phyloP scores from a whole-genome alignment of 2,113 vertebrate species.

The Corythoichthys haematopterus region DNA sequence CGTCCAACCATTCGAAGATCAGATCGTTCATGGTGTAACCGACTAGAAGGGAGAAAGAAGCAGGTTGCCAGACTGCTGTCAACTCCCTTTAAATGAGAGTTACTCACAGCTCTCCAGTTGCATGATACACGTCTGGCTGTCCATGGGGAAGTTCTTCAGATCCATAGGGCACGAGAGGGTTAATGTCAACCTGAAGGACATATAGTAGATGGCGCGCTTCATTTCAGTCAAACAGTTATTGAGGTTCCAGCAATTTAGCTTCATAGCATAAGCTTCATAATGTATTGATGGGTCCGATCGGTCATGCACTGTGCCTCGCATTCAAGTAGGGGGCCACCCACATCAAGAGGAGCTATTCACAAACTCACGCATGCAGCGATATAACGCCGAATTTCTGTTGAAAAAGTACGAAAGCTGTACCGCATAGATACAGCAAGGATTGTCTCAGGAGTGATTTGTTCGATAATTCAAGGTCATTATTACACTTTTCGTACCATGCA shows the following conservation, averaged over 20 bases:
- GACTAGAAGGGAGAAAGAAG: constrained; percentile 66
- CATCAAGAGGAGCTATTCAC: no score
- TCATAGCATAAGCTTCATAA: neutral
- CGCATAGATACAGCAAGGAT: no score
- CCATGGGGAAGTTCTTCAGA: constrained; percentile 95
- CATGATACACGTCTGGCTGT: constrained; percentile 91
- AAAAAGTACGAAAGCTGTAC: no score
- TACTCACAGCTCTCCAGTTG: constrained; percentile 94
- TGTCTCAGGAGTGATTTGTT: no score
- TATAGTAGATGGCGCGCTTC: constrained; percentile 1
- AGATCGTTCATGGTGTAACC: constrained; percentile 97
- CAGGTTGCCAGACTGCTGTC: neutral
- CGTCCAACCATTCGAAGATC: constrained; percentile 89
- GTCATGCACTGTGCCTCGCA: no score
- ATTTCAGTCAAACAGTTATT: neutral
- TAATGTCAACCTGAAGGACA: constrained; percentile 80
- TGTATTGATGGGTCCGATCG: no score
- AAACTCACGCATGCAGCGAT: no score
- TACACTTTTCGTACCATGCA: no score
- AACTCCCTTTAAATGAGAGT: neutral
- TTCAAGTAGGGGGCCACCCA: no score
- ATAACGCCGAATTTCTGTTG: no score
- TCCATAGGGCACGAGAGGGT: constrained; percentile 93
- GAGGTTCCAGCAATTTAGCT: neutral
- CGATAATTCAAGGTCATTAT: no score